Evolutionary conservation across 1,140 invertebrate species (phyloP), one percentile per base, ranked within the genome.

Genomic region (Cephus cinctus): DNA sequence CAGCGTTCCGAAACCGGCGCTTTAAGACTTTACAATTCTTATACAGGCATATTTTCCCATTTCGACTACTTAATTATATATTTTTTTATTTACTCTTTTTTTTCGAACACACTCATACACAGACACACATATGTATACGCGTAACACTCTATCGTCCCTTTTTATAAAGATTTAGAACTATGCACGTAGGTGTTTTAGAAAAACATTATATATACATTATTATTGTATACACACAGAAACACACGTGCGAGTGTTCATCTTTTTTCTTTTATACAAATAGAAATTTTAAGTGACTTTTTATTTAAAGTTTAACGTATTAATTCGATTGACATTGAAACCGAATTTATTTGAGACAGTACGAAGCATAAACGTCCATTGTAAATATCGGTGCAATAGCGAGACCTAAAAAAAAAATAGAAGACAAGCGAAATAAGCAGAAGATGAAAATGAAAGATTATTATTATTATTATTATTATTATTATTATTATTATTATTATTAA

Each of bases 331-430:
- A 6, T 43, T 31, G 14, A 43, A 32, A 46, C n/a, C 1, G 25
- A 41, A 56, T 60, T 63, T 54, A 53, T 52, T 53, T 51, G 40
- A 43, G 22, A 52, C n/a, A 56, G 30, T 52, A 47, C 47, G 43
- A 63, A 56, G 43, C 52, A 57, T 63, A 63, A n/a, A 67, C 68
- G 67, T 71, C 65, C 67, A 72, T 69, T 71, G 70, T 69, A 73
- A 71, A 73, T 73, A 72, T 65, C 56, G 52, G 67, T 70, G 66
- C 66, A 71, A 70, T 71, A 70, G 59, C 42, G 54, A 68, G 40
- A 63, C 57, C 54, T 63, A 63, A 66, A 66, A 59, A 41, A 11
- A 22, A 25, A 41, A 9, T n/a, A 23, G 27, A 22, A 14, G 22
- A 41, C 4, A 18, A 41, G 27, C 15, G 27, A 2, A 25, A 41